A percentile compares a stretch with the other conserved stretches of the same genome.
These are phyloP conservation scores for Bradypodion ventrale DNA, from an alignment of 2,797 vertebrate species.

Conservation along the genomic window DNA sequence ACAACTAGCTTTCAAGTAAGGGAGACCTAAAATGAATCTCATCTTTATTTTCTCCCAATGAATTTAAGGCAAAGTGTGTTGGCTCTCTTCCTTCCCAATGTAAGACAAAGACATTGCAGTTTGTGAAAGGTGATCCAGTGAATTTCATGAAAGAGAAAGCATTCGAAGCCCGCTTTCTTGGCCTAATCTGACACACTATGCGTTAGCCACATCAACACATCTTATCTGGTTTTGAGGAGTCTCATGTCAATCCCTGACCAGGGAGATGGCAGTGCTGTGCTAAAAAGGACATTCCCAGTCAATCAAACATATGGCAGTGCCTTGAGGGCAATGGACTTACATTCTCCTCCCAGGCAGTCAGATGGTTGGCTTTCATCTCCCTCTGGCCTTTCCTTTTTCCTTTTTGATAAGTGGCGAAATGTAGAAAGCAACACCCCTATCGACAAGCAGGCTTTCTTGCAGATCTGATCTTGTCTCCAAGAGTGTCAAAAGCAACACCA, in stretches of 20 bases:
- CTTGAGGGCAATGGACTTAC: neutral
- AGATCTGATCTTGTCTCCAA: neutral
- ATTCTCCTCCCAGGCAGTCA: neutral
- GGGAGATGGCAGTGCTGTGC: neutral
- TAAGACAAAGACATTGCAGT: no score
- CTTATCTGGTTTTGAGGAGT: neutral
- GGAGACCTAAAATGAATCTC: no score
- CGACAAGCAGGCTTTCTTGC: neutral
- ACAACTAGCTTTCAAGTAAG: no score
- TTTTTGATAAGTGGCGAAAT: slow-evolving; percentile 11
- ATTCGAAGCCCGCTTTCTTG: no score
- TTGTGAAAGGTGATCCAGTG: no score
- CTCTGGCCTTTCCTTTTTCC: neutral
- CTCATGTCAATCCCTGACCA: neutral
- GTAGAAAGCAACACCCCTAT: neutral
- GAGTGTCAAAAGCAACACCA: slow-evolving; percentile 6
- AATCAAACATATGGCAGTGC: slow-evolving; percentile 1
- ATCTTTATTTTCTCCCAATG: no score
- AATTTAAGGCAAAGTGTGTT: no score
- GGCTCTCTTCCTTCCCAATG: no score
- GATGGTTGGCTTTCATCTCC: neutral
- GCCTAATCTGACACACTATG: no score
- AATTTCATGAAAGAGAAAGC: no score
- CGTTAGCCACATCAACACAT: no score
- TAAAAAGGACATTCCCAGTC: neutral